Conservation (phyloP, 2,888 invertebrate genomes). For the Mantis religiosa region DNA sequence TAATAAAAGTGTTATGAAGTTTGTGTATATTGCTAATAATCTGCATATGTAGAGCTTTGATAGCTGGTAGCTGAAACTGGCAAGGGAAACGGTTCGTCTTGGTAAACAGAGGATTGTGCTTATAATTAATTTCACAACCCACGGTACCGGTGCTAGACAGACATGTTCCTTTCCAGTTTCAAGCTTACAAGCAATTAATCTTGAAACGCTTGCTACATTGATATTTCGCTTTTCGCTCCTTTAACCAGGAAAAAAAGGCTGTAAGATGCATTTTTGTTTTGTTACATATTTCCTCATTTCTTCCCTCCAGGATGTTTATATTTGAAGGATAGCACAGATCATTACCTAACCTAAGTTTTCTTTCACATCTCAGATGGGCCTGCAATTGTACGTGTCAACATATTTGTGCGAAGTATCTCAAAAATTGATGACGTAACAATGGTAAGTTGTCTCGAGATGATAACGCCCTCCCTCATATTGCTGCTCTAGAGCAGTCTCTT, state of each 20-base stretch:
- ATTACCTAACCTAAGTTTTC: slow-evolving; percentile 27
- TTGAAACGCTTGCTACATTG: background rate
- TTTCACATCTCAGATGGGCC: slow-evolving; percentile 69
- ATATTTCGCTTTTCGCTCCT: background rate
- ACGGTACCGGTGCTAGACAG: background rate
- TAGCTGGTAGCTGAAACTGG: background rate
- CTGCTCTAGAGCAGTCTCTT: background rate
- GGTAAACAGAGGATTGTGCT: background rate
- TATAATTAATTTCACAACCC: background rate
- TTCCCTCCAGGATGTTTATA: background rate
- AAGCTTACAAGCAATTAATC: background rate
- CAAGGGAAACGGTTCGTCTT: background rate
- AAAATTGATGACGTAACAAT: slow-evolving; percentile 99
- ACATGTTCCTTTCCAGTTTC: background rate
- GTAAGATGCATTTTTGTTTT: background rate
- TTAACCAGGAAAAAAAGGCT: background rate
- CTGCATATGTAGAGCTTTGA: background rate
- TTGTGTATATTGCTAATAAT: background rate
- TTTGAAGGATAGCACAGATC: background rate
- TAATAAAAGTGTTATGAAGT: background rate
- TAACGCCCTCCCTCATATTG: background rate
- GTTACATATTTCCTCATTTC: background rate
- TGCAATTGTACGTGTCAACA: slow-evolving; percentile 94
- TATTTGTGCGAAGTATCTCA: slow-evolving; percentile 97
- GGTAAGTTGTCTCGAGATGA: slow-evolving; percentile 67